Conservation (phyloP, 2,888 invertebrate species). For the Aporophyla nigra region DNA sequence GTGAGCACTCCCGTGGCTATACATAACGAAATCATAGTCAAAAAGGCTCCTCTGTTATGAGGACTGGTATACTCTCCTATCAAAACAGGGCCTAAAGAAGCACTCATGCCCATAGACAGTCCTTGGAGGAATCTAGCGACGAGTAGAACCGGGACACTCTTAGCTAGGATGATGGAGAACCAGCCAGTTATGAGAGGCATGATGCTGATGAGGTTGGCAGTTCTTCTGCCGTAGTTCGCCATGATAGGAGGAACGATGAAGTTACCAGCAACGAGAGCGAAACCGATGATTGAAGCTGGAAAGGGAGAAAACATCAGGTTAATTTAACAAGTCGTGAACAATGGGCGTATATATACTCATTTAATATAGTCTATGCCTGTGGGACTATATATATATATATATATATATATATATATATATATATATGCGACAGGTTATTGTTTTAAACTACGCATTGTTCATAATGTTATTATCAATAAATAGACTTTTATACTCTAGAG, state of each 20-base stretch:
- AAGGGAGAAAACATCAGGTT: conserved; percentile 34
- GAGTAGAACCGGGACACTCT: conserved; percentile 77
- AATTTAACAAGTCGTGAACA: not conserved
- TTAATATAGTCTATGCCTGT: not conserved
- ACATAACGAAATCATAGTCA: conserved; percentile 89
- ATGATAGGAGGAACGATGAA: conserved; percentile 80
- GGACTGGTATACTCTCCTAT: conserved; percentile 90
- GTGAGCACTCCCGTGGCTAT: conserved; percentile 90
- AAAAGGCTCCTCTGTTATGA: conserved; percentile 90
- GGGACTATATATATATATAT: not conserved
- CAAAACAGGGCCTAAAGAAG: conserved; percentile 84
- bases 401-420: too few species aligned
- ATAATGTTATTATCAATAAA: not conserved
- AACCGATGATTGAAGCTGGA: conserved; percentile 78
- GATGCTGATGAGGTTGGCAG: conserved; percentile 83
- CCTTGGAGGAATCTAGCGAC: conserved; percentile 80
- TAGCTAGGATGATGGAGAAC: conserved; percentile 80
- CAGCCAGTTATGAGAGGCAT: conserved; percentile 88
- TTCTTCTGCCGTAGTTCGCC: conserved; percentile 89
- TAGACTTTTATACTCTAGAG: not conserved
- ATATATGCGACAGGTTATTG: not conserved
- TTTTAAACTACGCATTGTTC: not conserved
- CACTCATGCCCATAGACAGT: conserved; percentile 85
- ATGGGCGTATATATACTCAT: not conserved
- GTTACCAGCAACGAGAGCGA: conserved; percentile 75